Evolutionary conservation across 2,113 vertebrate genomes (phyloP), one percentile per base, ranked within the genome.

Genomic region (Alligator sinensis): DNA sequence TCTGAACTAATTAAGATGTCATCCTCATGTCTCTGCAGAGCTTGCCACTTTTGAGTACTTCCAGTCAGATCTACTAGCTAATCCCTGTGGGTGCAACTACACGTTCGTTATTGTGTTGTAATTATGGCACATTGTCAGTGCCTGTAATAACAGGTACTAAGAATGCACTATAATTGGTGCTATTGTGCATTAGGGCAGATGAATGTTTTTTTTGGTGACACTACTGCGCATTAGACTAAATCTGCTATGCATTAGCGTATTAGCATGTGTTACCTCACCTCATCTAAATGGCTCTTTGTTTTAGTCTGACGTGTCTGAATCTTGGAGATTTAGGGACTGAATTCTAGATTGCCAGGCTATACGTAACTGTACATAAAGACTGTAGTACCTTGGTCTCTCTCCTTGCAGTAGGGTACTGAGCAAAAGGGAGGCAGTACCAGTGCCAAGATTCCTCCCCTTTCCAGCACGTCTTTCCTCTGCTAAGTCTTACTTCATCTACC

Each of bases 1-100:
- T 76, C 74, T 82, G 74, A 84, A 66, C 76, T 82, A 80, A 93
- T 92, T 89, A 93, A 93, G 47, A 95, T 91, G 62, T 89, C 87
- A 89, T 17, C 38, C 64, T 82, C 38, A n/a, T 88, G 74, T n/a
- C 82, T 93, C 62, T 94, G 80, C n/a, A 5, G 5, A 91, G 89
- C 78, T 93, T 79, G 64, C 70, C 13, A 11, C 96, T 94, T 92
- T 64, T 82, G 77, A 86, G 74, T 92, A 38, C 63, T 95, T 38
- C 58, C 55, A 12, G 30, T 93, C 30, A 77, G 80, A 30, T 82
- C 19, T 85, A 70, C 79, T 79, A 83, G 61, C 77, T 47, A 47
- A 47, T 47, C 47, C 47, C 47, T 47, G 47, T 47, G 47, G 47
- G 7, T 47, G 47, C 47, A 47, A 9, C 47, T 47, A 47, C 8